Base-by-base conservation (phyloP, 2,888 invertebrate species). In the Petrolisthes cinctipes region DNA sequence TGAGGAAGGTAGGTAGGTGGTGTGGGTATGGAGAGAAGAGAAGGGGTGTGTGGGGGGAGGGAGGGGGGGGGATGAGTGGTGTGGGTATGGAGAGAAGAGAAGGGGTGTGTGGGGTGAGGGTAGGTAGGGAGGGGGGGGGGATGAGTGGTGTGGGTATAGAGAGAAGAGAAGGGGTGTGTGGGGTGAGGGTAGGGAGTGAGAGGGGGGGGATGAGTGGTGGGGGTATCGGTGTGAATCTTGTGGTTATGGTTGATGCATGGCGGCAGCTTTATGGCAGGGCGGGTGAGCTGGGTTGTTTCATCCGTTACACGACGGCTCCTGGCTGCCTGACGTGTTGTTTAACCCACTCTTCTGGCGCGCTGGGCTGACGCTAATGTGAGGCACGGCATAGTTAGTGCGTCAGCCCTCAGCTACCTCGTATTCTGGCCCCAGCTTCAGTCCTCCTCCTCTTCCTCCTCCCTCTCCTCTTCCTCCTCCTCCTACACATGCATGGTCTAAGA, bases 221-320 rank as follows among this genome's bases (percentile, higher is more conserved):
- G 53, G 51, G 17, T 79, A 79, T 79, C 79, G 79, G 79, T 79
- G 79, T 79, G 79, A 79, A 54, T 79, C 79, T 79, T 5, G 7
- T 37, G 76, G 20, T 79, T 17, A 7, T 51, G 54, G 54, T 17
- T 79, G 79, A 54, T 79, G 54, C 54, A 79, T 79, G 54, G n/a
- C 54, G 11, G 17, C 54, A 20, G 37, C 7, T 76, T 76, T 76
- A 76, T 76, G 76, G 51, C 11, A 14, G 5, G 61, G 61, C 61
- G 61, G 61, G 17, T 11, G 61, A 17, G 61, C 1, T 9, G 9
- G 61, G 61, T 17, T 61, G 61, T 17, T 61, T 61, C 17, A 11
- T 61, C 37, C 37, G 9, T 61, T 61, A 17, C 11, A 3, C 11
- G 61, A 3, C 1, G 61, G 61, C 61, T 61, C 61, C 61, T 61